Evolutionary conservation across 2,888 invertebrate genomes (phyloP).

Genomic region (Ormyrus labotus): DNA sequence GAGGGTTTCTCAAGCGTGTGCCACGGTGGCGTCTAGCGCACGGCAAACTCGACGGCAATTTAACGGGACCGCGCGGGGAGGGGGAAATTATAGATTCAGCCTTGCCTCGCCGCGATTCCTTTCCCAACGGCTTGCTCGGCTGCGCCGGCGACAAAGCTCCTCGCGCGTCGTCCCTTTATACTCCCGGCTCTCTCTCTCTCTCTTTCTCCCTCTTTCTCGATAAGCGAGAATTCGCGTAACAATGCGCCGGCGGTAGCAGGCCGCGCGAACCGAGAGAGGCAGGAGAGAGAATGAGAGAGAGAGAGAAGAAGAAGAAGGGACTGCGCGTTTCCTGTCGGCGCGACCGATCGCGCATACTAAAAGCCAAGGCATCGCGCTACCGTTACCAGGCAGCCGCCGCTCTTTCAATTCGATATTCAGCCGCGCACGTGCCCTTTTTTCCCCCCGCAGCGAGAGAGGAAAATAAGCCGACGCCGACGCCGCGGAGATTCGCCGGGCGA

Average conservation of each 20-base stretch:
- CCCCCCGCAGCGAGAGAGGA: neutral
- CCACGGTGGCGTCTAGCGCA: neutral
- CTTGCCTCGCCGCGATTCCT: conserved; percentile 5
- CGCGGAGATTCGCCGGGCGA: conserved; percentile 14
- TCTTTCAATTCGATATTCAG: conserved; percentile 34
- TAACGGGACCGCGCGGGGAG: conserved; percentile 47
- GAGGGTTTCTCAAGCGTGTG: neutral
- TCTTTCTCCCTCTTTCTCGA: conserved; percentile 48
- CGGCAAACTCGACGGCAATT: conserved; percentile 10
- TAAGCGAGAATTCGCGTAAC: conserved; percentile 60
- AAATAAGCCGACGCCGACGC: neutral
- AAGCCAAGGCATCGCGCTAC: conserved; percentile 54
- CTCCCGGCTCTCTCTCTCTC: too few species aligned
- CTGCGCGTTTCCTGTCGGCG: conserved; percentile 69
- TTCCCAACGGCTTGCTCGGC: neutral
- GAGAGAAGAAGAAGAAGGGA: conserved; percentile 24
- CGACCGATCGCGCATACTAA: conserved; percentile 69
- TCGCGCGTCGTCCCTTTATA: too few species aligned
- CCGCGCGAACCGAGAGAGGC: conserved; percentile 51
- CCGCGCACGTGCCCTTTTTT: conserved; percentile 9
- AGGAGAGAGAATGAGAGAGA: conserved; percentile 64
- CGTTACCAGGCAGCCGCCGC: conserved; percentile 55
- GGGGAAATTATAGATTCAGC: conserved; percentile 37
- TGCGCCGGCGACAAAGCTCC: conserved; percentile 1
- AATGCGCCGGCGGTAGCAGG: conserved; percentile 35